Base-by-base conservation (phyloP, 2,797 vertebrate genomes). In the Hemibagrus guttatus region DNA sequence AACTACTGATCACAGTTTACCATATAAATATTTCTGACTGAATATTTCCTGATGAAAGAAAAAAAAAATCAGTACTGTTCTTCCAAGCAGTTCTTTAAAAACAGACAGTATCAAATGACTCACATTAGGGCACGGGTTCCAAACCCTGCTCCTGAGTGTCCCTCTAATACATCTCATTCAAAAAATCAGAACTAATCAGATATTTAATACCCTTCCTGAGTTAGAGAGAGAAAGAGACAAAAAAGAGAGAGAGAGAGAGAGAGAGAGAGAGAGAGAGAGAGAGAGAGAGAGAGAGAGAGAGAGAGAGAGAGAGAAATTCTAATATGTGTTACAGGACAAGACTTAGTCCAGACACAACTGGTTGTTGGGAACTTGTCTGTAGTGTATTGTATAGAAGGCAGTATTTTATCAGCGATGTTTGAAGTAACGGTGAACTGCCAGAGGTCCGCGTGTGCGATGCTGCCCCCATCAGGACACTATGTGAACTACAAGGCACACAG, bases 401-500 rank as follows among this genome's bases (percentile, higher is more conserved):
- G 13, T 17, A 52, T 52, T 49, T 49, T 49, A 74, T 42, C 26
- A 71, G n/a, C 16, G 5, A 28, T 63, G 39, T 12, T 66, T 17
- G 26, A 66, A 66, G 61, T 64, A 66, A 52, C 42, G 14, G 80
- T 54, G 71, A 58, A 31, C 63, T n/a, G 63, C 54, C 35, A 74
- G 17, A 64, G 84, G 68, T 85, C 79, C 28, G 69, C 59, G 54
- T 88, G 84, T 89, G 84, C 88, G 68, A 88, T 91, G 88, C 89
- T 91, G 92, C 92, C 92, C 87, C 91, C 91, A 90, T 68, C 90
- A 92, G 92, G 91, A 74, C 87, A 72, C 75, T 17, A 13, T 46
- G 23, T 13, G 72, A 84, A 85, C 85, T 82, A 75, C 78, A 81
- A 31, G 87, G 69, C n/a, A 59, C 49, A 66, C 54, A 8, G 49